Evolutionary conservation across 2,797 vertebrate species (phyloP), one percentile per base, ranked within the genome.

Genomic region (Sebastes cheni): DNA sequence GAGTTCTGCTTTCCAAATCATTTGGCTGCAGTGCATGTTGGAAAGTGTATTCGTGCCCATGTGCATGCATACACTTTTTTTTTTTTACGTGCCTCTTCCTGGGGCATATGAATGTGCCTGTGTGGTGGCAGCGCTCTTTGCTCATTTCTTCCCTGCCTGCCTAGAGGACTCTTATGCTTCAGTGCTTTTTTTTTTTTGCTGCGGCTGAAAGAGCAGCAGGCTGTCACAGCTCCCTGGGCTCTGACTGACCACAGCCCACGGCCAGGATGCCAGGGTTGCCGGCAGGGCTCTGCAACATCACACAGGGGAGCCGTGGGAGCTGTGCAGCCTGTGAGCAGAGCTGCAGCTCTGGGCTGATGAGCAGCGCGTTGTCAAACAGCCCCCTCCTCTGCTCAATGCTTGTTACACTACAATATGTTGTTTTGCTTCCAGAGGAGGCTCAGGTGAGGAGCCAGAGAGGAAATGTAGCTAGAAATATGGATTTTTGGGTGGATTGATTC

Each of bases 201-300:
- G 81, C 39, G 83, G 90, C 88, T 89, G 88, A 93, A 84, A 90
- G 88, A 90, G 84, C 92, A 90, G 88, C 92, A 91, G 90, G 84
- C 88, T 92, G 93, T 93, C 92, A 90, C 81, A 78, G 85, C 89
- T 92, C 91, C 88, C 90, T 84, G 84, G 90, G 90, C 91, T 90
- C 85, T 70, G 86, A 86, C 91, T 93, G 93, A 93, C 94, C 91
- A 86, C 88, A 82, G 83, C 81, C 87, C 91, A 85, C 86, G 82
- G 83, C 81, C 87, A 87, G 86, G 81, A 91, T 88, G 91, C 88
- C 86, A 81, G 80, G 75, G 34, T 85, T 73, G 84, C 83, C 73
- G 84, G 76, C 87, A 82, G 66, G 80, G 74, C 91, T 91, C 86
- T 87, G 89, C 86, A 86, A 82, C 85, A 86, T 86, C 86, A 88